A percentile compares a stretch with the other conserved stretches of the same genome.
Evolutionary conservation across 2,797 vertebrate species (phyloP).

Genomic region (Chloroceryle amazona): DNA sequence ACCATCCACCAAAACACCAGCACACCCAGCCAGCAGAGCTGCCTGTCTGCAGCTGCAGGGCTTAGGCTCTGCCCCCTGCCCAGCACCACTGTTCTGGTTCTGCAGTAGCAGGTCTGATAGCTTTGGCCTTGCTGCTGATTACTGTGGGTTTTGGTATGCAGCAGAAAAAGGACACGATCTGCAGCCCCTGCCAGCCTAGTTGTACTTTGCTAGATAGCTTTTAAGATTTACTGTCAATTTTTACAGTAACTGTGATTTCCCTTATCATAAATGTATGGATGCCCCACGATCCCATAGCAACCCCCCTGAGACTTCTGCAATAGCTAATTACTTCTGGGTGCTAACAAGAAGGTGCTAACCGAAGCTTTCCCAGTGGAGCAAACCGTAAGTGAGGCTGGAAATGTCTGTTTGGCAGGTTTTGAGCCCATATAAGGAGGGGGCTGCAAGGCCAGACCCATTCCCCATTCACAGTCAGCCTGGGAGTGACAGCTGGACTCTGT

Average conservation of each 20-base stretch:
- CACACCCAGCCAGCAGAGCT: neutral
- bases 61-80: neutral
- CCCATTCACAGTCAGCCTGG: neutral
- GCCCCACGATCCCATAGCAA: fast-evolving
- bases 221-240: neutral
- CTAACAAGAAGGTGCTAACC: neutral
- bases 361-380: neutral
- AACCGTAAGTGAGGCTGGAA: neutral
- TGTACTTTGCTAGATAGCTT: neutral
- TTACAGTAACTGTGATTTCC: neutral
- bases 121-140: neutral
- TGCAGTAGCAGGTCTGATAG: neutral
- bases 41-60: neutral
- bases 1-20: neutral
- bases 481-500: neutral
- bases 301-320: neutral
- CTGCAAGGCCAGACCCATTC: neutral
- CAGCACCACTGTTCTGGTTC: neutral
- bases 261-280: neutral
- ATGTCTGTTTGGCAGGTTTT: neutral
- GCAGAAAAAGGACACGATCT: neutral
- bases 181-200: neutral
- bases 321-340: neutral
- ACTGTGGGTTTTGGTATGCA: neutral
- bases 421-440: neutral